Percentiles rank a stretch among this genome's conserved stretches.
phyloP scores from a whole-genome alignment of 2,113 vertebrate species.

The Sula dactylatra region DNA sequence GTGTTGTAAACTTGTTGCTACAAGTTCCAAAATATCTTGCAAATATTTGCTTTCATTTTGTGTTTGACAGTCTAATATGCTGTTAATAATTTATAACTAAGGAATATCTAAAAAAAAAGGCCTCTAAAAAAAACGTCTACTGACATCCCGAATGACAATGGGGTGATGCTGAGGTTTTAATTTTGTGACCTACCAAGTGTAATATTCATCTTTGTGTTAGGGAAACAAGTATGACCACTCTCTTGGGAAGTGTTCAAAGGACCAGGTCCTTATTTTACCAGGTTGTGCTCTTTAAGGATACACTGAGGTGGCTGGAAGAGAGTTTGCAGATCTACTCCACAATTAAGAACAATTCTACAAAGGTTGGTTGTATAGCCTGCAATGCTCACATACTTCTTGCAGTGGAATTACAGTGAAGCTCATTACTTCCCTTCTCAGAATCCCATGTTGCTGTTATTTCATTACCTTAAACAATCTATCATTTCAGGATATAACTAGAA shows the following conservation, averaged over 20 bases:
- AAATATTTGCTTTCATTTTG: not conserved
- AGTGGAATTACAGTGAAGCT: not conserved
- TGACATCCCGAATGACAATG: not conserved
- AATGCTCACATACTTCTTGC: not conserved
- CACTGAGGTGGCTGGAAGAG: not conserved
- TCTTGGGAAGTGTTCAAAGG: not conserved
- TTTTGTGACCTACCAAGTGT: not conserved
- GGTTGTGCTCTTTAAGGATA: not conserved
- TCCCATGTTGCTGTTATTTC: not conserved
- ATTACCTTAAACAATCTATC: not conserved
- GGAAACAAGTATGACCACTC: not conserved
- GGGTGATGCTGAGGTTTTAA: not conserved
- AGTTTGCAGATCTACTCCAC: not conserved
- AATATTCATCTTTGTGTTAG: not conserved
- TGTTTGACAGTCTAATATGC: not conserved
- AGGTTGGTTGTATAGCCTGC: not conserved
- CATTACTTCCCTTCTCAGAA: not conserved
- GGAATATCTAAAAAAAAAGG: not conserved
- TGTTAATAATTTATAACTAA: not conserved
- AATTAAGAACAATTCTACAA: not conserved
- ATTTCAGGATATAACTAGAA: not conserved
- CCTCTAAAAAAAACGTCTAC: not conserved
- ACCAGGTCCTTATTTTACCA: not conserved
- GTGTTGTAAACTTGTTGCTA: not conserved
- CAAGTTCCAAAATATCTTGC: not conserved